Evolutionary conservation across 2,113 vertebrate species (phyloP), one percentile per base, ranked within the genome.

Genomic region (Zapornia atra): DNA sequence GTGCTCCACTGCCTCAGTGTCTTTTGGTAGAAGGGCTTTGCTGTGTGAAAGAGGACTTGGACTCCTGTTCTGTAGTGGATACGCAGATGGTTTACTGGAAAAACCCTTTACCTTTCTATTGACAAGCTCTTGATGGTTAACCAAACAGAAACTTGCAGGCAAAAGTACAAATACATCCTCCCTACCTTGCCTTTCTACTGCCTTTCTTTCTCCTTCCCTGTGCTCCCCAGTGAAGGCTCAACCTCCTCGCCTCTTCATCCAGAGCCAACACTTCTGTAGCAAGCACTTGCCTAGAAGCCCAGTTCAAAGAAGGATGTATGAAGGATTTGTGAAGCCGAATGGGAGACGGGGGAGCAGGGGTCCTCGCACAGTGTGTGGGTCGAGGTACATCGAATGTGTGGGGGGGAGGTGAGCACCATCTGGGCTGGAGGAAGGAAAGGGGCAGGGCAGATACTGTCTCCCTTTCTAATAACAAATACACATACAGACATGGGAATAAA

Each of bases 331-430:
- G 4, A 38, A 38, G 18, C 1, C 2, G 28, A n/a, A 6, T 42
- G 29, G 42, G 57, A 93, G 42, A 18, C 7, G 33, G 0, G 8
- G 46, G 4, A 50, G 61, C 33, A 40, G 33, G 17, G 19, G 9
- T 16, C 10, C 66, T 71, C 33, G 20, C 11, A 17, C 15, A 36
- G 28, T 36, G 15, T 0, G 0, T 8, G 65, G n/a, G 7, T 36
- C 60, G 29, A 46, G 71, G 34, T 38, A 11, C 16, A 4, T 9
- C 0, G 6, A 31, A 46, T 31, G 51, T 15, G 66, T 42, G 19
- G 12, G 9, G 15, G 21, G 11, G 59, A 0, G 0, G 12, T 33
- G 56, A 70, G 66, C 6, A 1, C 34, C 10, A 1, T 28, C 25
- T 0, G 0, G 29, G 20, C 34, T 86, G 36, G 42, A 15, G 42